These are phyloP conservation scores for Hepsetus odoe DNA, from an alignment of 2,113 vertebrate species.

Conservation along the genomic window DNA sequence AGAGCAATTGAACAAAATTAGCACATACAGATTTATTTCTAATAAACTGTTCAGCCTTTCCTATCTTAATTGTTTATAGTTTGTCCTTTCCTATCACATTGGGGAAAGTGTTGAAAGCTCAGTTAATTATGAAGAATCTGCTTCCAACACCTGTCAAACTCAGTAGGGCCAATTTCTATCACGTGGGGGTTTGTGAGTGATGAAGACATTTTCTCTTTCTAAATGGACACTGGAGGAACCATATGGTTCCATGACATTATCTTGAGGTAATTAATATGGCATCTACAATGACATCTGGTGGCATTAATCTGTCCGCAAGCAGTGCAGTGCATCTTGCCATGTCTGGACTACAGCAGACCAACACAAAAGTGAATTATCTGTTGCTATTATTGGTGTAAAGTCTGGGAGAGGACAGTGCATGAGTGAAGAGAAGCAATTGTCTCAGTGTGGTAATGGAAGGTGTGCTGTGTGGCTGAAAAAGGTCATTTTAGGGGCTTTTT, in stretches of 20 bases:
- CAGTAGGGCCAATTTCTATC: constrained; percentile 54
- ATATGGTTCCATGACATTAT: constrained; percentile 81
- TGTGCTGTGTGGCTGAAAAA: background rate
- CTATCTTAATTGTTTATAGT: constrained; percentile 31
- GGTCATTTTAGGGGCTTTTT: background rate
- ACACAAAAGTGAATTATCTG: constrained; percentile 72
- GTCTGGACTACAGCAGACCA: constrained; percentile 61
- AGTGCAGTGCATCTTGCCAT: constrained; percentile 67
- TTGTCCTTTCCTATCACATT: constrained; percentile 48
- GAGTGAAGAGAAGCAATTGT: constrained; percentile 41
- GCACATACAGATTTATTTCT: background rate
- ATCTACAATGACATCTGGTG: constrained; percentile 81
- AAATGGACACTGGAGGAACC: constrained; percentile 78
- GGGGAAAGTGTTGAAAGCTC: constrained; percentile 44
- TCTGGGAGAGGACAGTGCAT: constrained; percentile 47
- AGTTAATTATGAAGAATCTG: constrained; percentile 60
- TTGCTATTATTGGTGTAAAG: constrained; percentile 60
- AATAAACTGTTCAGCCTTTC: background rate
- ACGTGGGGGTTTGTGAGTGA: constrained; percentile 57
- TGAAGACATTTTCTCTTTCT: constrained; percentile 78
- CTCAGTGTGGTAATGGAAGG: constrained; percentile 22
- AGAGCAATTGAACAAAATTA: background rate
- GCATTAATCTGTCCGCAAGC: constrained; percentile 78
- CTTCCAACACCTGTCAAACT: constrained; percentile 58
- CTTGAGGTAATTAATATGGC: constrained; percentile 82